Evolutionary conservation across 2,888 invertebrate genomes (phyloP).

Genomic region (Baccha elongata): DNA sequence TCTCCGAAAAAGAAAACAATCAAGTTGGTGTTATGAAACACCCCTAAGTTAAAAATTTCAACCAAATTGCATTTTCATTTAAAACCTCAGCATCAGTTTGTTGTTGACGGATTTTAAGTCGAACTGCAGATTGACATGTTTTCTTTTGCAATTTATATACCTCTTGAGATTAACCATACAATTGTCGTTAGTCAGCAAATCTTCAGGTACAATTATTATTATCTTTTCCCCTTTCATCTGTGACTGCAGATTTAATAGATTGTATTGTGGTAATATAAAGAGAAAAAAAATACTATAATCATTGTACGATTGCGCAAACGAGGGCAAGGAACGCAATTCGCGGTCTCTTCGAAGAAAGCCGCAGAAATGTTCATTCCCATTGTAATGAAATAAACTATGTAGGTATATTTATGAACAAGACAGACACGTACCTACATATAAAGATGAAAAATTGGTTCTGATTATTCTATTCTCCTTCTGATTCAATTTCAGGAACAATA

Average conservation of each 20-base stretch:
- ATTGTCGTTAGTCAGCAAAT: constrained; percentile 12
- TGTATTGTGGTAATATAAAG: neutral
- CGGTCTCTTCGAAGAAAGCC: constrained; percentile 54
- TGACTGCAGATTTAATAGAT: neutral
- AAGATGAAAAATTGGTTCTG: constrained; percentile 34
- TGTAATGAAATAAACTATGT: neutral
- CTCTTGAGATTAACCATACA: constrained; percentile 27
- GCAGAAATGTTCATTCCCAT: constrained; percentile 35
- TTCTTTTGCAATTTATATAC: constrained; percentile 30
- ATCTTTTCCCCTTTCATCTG: constrained; percentile 10
- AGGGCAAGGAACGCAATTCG: constrained; percentile 65
- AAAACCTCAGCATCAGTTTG: constrained; percentile 35
- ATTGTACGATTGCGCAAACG: constrained; percentile 59
- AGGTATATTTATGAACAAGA: no score
- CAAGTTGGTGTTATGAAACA: constrained; percentile 21
- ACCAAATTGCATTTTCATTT: constrained; percentile 11
- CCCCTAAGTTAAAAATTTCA: constrained; percentile 12
- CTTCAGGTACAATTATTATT: constrained; percentile 39
- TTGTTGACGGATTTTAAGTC: constrained; percentile 13
- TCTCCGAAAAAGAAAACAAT: constrained; percentile 39
- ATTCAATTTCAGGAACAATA: constrained; percentile 1
- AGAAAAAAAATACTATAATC: constrained; percentile 31
- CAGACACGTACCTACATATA: neutral
- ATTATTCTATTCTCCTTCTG: constrained; percentile 6
- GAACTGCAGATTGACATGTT: constrained; percentile 31